Conservation (phyloP, 2,888 invertebrate genomes). For the Ligdia adustata region DNA sequence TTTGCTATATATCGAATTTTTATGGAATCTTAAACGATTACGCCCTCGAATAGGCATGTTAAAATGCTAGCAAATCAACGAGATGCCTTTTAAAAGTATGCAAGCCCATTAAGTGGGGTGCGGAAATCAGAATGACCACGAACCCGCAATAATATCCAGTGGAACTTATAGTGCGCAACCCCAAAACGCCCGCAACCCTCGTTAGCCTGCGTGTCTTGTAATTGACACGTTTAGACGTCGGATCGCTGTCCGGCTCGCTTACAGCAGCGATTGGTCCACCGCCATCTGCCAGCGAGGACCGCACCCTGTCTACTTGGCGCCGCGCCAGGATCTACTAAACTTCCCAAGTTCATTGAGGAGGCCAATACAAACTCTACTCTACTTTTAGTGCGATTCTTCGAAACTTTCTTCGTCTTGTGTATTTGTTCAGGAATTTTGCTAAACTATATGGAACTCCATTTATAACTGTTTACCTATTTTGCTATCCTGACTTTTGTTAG, state of each 20-base stretch:
- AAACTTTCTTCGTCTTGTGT: constrained; percentile 40
- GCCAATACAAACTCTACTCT: constrained; percentile 49
- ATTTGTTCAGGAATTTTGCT: constrained; percentile 4
- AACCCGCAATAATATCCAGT: constrained; percentile 32
- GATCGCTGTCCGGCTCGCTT: constrained; percentile 28
- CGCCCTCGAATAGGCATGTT: constrained; percentile 4
- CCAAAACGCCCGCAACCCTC: constrained; percentile 35
- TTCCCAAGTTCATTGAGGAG: constrained; percentile 65
- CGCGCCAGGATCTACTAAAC: constrained; percentile 58
- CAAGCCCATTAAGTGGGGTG: constrained; percentile 27
- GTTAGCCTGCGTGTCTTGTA: constrained; percentile 30
- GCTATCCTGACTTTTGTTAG: background rate
- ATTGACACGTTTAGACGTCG: constrained; percentile 37
- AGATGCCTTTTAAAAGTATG: constrained; percentile 19
- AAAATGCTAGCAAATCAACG: constrained; percentile 12
- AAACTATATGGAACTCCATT: constrained; percentile 8
- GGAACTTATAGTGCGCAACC: constrained; percentile 28
- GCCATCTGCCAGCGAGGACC: constrained; percentile 46
- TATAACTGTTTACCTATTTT: background rate
- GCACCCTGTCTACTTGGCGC: constrained; percentile 51
- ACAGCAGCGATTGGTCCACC: constrained; percentile 12
- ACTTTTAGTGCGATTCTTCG: constrained; percentile 50
- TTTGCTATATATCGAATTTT: too few species aligned
- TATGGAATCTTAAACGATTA: background rate
- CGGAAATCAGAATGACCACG: constrained; percentile 32